Conservation (phyloP, 2,888 invertebrate species). For the Drosophila borborema region DNA sequence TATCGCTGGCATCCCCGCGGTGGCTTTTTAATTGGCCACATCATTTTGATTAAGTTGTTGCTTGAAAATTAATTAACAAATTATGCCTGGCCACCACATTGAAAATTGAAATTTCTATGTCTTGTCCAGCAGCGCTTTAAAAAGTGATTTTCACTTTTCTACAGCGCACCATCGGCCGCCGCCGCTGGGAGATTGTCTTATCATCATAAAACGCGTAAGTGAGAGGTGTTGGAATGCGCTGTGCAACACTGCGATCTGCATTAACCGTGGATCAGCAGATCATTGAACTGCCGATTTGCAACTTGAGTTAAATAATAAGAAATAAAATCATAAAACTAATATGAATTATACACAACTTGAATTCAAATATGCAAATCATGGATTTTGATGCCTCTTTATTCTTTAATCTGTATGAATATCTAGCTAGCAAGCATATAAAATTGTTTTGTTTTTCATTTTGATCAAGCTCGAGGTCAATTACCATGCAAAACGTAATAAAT, state of each 20-base stretch:
- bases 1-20: constrained; percentile 69
- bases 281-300: constrained; percentile 10
- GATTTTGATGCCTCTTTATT: not conserved
- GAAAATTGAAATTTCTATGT: constrained; percentile 72
- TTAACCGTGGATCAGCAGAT: constrained; percentile 24
- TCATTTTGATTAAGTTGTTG: constrained; percentile 83
- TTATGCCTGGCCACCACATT: constrained; percentile 71
- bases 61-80: constrained; percentile 82
- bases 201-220: constrained; percentile 27
- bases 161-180: constrained; percentile 38
- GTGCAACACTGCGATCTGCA: constrained; percentile 16
- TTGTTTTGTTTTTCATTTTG: not conserved
- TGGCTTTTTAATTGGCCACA: constrained; percentile 81
- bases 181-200: constrained; percentile 34
- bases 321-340: not conserved
- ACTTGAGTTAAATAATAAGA: not conserved
- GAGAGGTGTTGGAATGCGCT: constrained; percentile 50
- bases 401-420: not conserved
- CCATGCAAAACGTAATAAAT: constrained; percentile 25
- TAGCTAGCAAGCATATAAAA: not conserved
- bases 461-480: constrained; percentile 19
- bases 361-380: not conserved
- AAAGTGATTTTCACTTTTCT: constrained; percentile 75
- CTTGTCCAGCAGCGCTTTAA: constrained; percentile 50
- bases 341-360: not conserved